Evolutionary conservation across 2,888 invertebrate genomes (phyloP).

Genomic region (Dendrolimus houi): DNA sequence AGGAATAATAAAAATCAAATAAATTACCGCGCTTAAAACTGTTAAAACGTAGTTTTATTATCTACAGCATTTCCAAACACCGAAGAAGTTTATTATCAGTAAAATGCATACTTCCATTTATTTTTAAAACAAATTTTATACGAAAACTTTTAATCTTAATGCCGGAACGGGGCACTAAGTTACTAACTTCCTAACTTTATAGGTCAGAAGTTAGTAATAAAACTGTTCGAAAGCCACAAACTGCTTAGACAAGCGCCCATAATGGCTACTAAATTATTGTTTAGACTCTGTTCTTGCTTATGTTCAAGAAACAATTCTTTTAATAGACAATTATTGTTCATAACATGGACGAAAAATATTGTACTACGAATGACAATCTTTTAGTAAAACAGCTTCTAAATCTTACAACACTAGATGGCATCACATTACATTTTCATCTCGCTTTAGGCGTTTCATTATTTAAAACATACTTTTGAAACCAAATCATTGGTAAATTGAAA

Average conservation of each 20-base stretch:
- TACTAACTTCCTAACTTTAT: background rate
- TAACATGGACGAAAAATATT: too few species aligned
- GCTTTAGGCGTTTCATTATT: too few species aligned
- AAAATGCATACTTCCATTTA: background rate
- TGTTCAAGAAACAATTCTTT: too few species aligned
- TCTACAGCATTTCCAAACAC: conserved; percentile 16
- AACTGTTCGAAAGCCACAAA: conserved; percentile 12
- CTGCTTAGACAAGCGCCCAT: conserved; percentile 15
- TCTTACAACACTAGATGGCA: too few species aligned
- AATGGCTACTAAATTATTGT: conserved; percentile 35
- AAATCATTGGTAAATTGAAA: too few species aligned
- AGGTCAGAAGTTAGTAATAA: conserved; percentile 3
- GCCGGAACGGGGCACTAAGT: conserved; percentile 1
- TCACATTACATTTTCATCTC: too few species aligned
- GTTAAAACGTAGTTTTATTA: background rate
- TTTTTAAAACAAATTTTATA: background rate
- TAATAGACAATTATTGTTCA: too few species aligned
- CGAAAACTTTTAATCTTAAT: background rate
- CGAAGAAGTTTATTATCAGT: background rate
- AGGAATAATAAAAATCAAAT: too few species aligned
- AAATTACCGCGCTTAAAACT: too few species aligned
- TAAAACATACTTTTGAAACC: too few species aligned
- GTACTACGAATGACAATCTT: too few species aligned
- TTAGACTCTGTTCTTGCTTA: conserved; percentile 13
- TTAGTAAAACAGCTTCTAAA: too few species aligned